Conservation (phyloP, 2,888 invertebrate species). For the Aporophyla lueneburgensis region DNA sequence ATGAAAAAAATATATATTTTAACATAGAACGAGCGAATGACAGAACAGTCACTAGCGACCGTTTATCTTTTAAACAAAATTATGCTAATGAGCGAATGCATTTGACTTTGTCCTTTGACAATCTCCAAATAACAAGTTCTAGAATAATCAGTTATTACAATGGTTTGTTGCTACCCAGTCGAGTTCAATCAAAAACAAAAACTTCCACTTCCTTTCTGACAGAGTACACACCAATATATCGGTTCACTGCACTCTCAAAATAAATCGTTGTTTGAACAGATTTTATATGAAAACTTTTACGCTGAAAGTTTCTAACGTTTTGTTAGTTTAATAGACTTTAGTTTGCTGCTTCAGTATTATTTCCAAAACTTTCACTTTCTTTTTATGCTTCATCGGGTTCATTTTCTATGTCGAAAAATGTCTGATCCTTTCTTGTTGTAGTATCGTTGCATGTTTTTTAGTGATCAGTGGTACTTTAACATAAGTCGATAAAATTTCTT, state of each 20-base stretch:
- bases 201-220: conserved; percentile 14
- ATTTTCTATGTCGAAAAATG: not conserved
- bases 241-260: conserved; percentile 52
- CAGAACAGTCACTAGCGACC: no score
- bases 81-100: not conserved
- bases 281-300: conserved; percentile 60
- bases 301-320: conserved; percentile 42
- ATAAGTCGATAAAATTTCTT: no score
- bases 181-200: conserved; percentile 39
- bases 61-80: not conserved
- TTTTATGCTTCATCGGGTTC: conserved; percentile 16
- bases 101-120: not conserved
- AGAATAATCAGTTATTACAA: not conserved
- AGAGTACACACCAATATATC: conserved; percentile 61
- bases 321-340: conserved; percentile 53
- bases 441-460: no score
- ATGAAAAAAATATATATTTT: no score
- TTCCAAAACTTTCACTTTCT: conserved; percentile 50
- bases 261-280: conserved; percentile 60
- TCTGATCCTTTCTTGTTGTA: no score
- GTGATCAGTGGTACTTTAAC: no score
- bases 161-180: not conserved
- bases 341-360: conserved; percentile 46
- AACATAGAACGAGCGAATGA: no score
- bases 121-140: not conserved